phyloP scores from a whole-genome alignment of 2,888 invertebrate genomes.

The Eupithecia subumbrata region DNA sequence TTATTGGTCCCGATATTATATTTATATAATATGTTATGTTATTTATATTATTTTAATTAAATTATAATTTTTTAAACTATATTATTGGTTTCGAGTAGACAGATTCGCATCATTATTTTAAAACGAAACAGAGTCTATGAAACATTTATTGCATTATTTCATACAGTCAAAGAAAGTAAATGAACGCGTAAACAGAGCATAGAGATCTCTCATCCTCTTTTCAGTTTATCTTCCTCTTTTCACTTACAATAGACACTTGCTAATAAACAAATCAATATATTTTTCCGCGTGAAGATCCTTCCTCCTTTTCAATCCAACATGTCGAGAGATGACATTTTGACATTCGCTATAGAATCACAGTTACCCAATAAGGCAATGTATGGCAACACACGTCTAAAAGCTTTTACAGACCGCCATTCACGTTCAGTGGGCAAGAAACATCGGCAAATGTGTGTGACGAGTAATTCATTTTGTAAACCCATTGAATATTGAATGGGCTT shows the following conservation, averaged over 20 bases:
- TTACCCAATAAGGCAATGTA: constrained; percentile 33
- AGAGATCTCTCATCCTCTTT: too few species aligned
- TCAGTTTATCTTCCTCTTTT: too few species aligned
- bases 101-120: too few species aligned
- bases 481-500: constrained; percentile 21
- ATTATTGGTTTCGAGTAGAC: too few species aligned
- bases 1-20: too few species aligned
- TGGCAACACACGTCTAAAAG: constrained; percentile 41
- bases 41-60: too few species aligned
- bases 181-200: too few species aligned
- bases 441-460: constrained; percentile 53
- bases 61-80: too few species aligned
- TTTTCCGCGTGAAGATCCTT: neutral
- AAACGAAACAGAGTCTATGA: too few species aligned
- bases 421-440: constrained; percentile 46
- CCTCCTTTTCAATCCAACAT: constrained; percentile 1
- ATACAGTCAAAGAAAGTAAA: too few species aligned
- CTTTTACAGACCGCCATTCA: constrained; percentile 47
- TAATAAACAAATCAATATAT: neutral
- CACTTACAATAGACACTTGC: neutral
- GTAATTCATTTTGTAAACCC: constrained; percentile 50
- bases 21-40: too few species aligned
- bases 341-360: constrained; percentile 17
- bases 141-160: too few species aligned
- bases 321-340: constrained; percentile 9